Evolutionary conservation across 2,113 vertebrate genomes (phyloP).

Genomic region (Rhynchopsitta pachyrhyncha): DNA sequence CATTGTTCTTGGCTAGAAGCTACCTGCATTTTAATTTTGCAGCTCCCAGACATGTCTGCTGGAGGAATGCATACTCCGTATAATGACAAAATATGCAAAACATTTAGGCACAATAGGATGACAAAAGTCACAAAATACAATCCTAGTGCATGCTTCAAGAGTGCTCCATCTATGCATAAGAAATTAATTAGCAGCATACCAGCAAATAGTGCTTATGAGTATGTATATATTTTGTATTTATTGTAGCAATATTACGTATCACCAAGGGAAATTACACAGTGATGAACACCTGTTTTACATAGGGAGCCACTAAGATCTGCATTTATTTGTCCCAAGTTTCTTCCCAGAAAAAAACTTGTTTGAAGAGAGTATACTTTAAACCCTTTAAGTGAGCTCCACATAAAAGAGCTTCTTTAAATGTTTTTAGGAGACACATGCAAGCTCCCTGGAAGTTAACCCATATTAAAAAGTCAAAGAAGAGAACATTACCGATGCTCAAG

Average conservation of each 20-base stretch:
- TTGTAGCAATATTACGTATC: background rate
- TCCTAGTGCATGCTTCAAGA: background rate
- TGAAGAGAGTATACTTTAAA: background rate
- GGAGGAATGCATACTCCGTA: background rate
- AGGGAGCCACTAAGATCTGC: background rate
- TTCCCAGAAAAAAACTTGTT: background rate
- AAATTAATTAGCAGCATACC: background rate
- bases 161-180: background rate
- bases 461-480: background rate
- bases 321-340: slow-evolving; percentile 30
- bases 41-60: background rate
- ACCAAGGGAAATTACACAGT: slow-evolving; percentile 50
- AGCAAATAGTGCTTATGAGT: background rate
- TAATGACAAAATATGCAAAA: background rate
- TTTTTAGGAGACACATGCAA: background rate
- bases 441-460: background rate
- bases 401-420: background rate
- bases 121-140: background rate
- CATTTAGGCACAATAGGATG: background rate
- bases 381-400: background rate
- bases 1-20: background rate
- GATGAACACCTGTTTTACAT: slow-evolving; percentile 53
- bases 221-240: slow-evolving; percentile 37
- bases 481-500: background rate
- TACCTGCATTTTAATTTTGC: background rate